A percentile compares a stretch with the other conserved stretches of the same genome.
phyloP scores from a whole-genome alignment of 2,888 invertebrate genomes.

The Drosophila suboccidentalis region DNA sequence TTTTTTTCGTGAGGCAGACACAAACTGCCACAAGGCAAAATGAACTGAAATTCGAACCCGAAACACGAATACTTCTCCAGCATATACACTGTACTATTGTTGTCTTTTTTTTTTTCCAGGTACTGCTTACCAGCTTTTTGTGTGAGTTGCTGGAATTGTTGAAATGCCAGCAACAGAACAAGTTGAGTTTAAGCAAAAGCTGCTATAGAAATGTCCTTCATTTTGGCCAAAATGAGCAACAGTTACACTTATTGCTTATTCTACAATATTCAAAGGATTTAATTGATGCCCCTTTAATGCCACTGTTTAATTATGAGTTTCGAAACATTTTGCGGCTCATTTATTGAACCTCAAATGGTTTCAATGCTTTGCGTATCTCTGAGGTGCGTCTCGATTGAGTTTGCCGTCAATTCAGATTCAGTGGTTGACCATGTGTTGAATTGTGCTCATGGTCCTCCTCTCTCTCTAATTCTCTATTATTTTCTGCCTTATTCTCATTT shows the following conservation, averaged over 20 bases:
- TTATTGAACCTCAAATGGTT: slow-evolving; percentile 2
- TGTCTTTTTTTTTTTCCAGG: not conserved
- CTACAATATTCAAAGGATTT: no score
- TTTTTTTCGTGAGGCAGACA: not conserved
- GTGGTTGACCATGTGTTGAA: slow-evolving; percentile 41
- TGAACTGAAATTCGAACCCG: not conserved
- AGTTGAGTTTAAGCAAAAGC: not conserved
- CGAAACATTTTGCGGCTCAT: slow-evolving; percentile 1
- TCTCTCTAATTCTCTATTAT: not conserved
- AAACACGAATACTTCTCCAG: slow-evolving; percentile 2
- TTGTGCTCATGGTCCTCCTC: slow-evolving; percentile 11
- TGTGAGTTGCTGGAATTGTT: slow-evolving; percentile 3
- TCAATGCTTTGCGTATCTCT: slow-evolving; percentile 22
- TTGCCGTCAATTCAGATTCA: slow-evolving; percentile 27
- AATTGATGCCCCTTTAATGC: not conserved
- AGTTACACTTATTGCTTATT: not conserved
- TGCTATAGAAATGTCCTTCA: slow-evolving; percentile 7
- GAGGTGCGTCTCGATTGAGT: not conserved
- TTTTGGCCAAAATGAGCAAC: slow-evolving; percentile 4
- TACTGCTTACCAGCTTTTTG: slow-evolving; percentile 3
- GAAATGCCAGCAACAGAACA: slow-evolving; percentile 2
- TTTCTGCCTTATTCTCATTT: not conserved
- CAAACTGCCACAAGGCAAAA: slow-evolving; percentile 16
- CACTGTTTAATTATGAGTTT: slow-evolving; percentile 16
- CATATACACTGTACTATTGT: slow-evolving; percentile 21